A percentile compares a stretch with the other conserved stretches of the same genome.
These are phyloP conservation scores for Corvus cornix DNA, from an alignment of 2,113 vertebrate species.

Conservation along the genomic window DNA sequence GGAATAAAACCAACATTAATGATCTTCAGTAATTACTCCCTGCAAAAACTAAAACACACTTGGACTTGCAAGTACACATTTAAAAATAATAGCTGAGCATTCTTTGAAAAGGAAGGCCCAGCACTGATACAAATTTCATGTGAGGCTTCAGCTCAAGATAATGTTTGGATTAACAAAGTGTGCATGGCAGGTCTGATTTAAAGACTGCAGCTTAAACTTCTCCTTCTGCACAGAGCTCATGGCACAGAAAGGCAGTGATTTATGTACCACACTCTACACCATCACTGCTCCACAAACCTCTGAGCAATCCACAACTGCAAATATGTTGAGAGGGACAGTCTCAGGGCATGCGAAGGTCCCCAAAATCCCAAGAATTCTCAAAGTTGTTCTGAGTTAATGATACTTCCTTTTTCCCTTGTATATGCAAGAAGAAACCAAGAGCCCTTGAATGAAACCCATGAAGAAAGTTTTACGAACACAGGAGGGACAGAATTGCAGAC, in stretches of 20 bases:
- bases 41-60: neutral
- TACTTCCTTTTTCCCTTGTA: neutral
- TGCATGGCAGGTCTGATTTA: neutral
- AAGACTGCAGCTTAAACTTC: neutral
- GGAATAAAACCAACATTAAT: neutral
- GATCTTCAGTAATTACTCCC: neutral
- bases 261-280: neutral
- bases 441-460: neutral
- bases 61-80: neutral
- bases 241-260: neutral
- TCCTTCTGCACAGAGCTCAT: neutral
- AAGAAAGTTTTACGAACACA: neutral
- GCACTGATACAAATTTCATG: neutral
- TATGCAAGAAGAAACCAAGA: neutral
- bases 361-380: neutral
- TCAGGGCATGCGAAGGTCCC: neutral
- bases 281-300: neutral
- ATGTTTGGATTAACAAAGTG: neutral
- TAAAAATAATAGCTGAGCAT: neutral
- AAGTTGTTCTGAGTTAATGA: fast-evolving
- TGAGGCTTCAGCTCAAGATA: neutral
- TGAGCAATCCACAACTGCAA: neutral
- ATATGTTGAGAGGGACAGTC: neutral
- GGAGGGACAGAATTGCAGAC: neutral
- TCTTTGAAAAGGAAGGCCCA: neutral